Percentiles rank a stretch among this genome's conserved stretches.
Evolutionary conservation across 2,888 invertebrate species (phyloP).

Genomic region (Pterostichus niger): DNA sequence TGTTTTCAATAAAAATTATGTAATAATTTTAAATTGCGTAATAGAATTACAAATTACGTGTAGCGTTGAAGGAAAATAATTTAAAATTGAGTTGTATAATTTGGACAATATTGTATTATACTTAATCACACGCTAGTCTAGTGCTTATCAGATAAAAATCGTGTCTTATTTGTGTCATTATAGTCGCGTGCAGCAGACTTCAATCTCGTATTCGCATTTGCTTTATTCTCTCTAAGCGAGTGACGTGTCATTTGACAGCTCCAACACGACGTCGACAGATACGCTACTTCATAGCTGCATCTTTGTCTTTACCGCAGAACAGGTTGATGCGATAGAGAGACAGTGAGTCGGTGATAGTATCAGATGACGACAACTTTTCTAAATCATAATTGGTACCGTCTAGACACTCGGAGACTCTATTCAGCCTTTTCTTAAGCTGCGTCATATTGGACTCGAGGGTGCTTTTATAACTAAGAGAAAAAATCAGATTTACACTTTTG

Average conservation of each 20-base stretch:
- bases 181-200: slow-evolving; percentile 40
- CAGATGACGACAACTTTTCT: slow-evolving; percentile 56
- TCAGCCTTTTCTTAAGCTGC: slow-evolving; percentile 59
- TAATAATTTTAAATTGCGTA: too few relatives aligned
- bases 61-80: background rate
- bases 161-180: slow-evolving; percentile 43
- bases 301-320: slow-evolving; percentile 47
- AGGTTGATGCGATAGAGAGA: slow-evolving; percentile 4
- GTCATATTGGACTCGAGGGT: slow-evolving; percentile 59
- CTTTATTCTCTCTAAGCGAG: slow-evolving; percentile 48
- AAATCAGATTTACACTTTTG: slow-evolving; percentile 62
- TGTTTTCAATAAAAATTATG: too few relatives aligned
- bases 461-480: slow-evolving; percentile 56
- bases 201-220: slow-evolving; percentile 48
- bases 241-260: slow-evolving; percentile 65
- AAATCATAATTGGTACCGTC: slow-evolving; percentile 67
- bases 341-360: slow-evolving; percentile 52
- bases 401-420: slow-evolving; percentile 60
- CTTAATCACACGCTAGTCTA: slow-evolving; percentile 7
- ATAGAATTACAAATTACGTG: too few relatives aligned
- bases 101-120: background rate
- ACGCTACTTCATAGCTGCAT: slow-evolving; percentile 8
- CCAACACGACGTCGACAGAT: background rate
- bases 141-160: slow-evolving; percentile 33
- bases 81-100: background rate